A percentile compares a stretch with the other conserved stretches of the same genome.
phyloP scores from a whole-genome alignment of 2,888 invertebrate genomes.

The Petrolisthes manimaculis region DNA sequence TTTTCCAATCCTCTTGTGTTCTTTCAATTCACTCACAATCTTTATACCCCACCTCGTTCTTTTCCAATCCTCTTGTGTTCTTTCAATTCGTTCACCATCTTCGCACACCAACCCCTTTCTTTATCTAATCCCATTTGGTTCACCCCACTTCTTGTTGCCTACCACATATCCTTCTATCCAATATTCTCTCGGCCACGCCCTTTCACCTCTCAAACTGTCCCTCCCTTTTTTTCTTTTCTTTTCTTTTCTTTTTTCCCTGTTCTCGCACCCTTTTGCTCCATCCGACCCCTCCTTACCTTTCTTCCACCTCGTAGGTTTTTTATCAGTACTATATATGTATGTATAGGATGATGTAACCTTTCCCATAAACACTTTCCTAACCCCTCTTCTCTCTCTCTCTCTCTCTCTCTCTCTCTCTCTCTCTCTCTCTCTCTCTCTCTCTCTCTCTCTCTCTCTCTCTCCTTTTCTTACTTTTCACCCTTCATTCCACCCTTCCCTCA shows the following conservation, averaged over 20 bases:
- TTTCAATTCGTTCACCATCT: neutral
- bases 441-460: constrained; percentile 17
- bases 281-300: too few relatives aligned
- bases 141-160: neutral
- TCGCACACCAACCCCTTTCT: neutral
- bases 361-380: too few relatives aligned
- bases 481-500: constrained; percentile 8
- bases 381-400: too few relatives aligned
- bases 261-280: neutral
- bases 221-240: neutral
- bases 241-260: neutral
- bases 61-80: neutral
- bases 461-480: neutral
- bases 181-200: neutral
- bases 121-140: neutral
- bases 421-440: constrained; percentile 3
- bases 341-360: too few relatives aligned
- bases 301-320: too few relatives aligned
- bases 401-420: neutral
- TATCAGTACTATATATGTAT: too few relatives aligned
- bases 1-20: neutral
- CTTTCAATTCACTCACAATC: neutral
- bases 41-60: neutral
- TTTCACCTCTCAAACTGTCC: too few relatives aligned
- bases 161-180: too few relatives aligned